A percentile compares a stretch with the other conserved stretches of the same genome.
phyloP scores from a whole-genome alignment of 2,113 vertebrate genomes.

The Halcyon senegalensis region DNA sequence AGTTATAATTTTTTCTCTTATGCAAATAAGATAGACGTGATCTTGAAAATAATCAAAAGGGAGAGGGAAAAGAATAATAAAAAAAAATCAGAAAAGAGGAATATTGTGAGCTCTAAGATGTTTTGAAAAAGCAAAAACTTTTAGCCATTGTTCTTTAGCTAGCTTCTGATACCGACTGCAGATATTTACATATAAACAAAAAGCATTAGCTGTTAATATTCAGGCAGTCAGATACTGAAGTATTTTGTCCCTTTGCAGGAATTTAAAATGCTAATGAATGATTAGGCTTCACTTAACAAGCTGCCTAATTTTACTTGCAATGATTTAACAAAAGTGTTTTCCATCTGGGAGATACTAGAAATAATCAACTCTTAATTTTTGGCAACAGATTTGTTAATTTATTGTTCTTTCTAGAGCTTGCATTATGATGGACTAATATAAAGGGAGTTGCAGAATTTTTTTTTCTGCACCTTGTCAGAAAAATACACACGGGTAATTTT shows the following conservation, averaged over 20 bases:
- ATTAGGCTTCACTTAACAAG: constrained; percentile 27
- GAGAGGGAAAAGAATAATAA: not conserved
- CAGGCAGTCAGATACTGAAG: not conserved
- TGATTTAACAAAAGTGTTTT: constrained; percentile 35
- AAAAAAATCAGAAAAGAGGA: not conserved
- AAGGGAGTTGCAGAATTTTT: not conserved
- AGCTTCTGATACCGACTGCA: not conserved
- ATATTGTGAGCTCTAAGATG: not conserved
- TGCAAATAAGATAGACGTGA: not conserved
- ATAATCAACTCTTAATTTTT: constrained; percentile 47
- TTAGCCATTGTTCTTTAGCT: not conserved
- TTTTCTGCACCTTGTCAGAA: constrained; percentile 13
- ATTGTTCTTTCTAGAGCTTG: constrained; percentile 34
- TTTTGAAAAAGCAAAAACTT: not conserved
- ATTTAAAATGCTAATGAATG: constrained; percentile 52
- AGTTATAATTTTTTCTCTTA: not conserved
- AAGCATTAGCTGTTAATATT: not conserved
- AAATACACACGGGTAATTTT: not conserved
- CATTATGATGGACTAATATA: not conserved
- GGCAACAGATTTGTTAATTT: constrained; percentile 26
- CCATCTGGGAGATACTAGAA: not conserved
- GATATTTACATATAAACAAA: not conserved
- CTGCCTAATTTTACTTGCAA: constrained; percentile 49
- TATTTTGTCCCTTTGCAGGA: constrained; percentile 28
- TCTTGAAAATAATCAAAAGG: not conserved